These are phyloP conservation scores for Scrobipalpa costella DNA, from an alignment of 2,888 invertebrate genomes.

Conservation along the genomic window DNA sequence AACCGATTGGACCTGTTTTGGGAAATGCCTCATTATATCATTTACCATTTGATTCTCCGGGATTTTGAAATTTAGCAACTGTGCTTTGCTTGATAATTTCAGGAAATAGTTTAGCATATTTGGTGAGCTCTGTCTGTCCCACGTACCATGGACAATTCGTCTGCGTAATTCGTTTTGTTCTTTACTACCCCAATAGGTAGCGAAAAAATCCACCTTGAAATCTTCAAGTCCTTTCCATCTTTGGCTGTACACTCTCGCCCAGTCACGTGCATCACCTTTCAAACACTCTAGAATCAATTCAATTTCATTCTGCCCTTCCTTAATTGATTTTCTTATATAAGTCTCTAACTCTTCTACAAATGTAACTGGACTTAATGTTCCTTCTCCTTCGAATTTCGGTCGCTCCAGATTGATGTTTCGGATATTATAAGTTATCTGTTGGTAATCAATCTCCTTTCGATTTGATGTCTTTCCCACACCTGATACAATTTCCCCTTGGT, in stretches of 20 bases:
- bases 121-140: neutral
- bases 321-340: no score
- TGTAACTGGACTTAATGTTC: neutral
- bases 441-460: no score
- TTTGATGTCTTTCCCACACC: no score
- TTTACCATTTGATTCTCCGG: slow-evolving; percentile 18
- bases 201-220: neutral
- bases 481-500: no score
- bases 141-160: neutral
- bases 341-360: no score
- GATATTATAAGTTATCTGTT: neutral
- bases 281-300: neutral
- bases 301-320: neutral
- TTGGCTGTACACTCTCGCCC: neutral
- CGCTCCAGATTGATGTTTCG: neutral
- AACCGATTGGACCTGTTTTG: slow-evolving; percentile 2
- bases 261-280: neutral
- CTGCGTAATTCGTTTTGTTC: neutral
- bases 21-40: slow-evolving; percentile 18
- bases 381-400: neutral
- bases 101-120: neutral
- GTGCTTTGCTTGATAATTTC: no score
- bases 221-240: neutral
- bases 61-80: no score
- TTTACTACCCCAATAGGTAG: neutral